A percentile compares a stretch with the other conserved stretches of the same genome.
phyloP scores from a whole-genome alignment of 1,140 invertebrate genomes.

The Polyergus mexicanus region DNA sequence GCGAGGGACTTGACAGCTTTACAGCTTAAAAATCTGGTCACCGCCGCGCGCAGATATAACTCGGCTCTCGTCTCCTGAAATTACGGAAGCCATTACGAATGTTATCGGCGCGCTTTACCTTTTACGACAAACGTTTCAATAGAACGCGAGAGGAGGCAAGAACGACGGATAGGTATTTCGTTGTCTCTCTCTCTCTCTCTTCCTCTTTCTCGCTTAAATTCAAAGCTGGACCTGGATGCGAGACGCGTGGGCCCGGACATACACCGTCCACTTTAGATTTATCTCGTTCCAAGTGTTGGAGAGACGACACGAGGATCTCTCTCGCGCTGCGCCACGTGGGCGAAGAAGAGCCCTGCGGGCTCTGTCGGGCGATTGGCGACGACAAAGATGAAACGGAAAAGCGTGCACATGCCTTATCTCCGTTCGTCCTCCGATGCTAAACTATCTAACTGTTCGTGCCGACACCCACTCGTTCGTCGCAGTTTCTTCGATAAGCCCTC shows the following conservation, averaged over 20 bases:
- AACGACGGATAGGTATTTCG: not conserved
- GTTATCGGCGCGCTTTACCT: slow-evolving; percentile 53
- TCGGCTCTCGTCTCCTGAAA: slow-evolving; percentile 31
- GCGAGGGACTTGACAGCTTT: not conserved
- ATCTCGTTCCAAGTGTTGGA: slow-evolving; percentile 59
- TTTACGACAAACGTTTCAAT: slow-evolving; percentile 58
- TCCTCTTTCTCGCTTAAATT: slow-evolving; percentile 2
- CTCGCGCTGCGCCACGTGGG: slow-evolving; percentile 46
- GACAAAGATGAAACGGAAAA: slow-evolving; percentile 53
- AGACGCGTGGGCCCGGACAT: slow-evolving; percentile 46
- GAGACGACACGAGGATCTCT: slow-evolving; percentile 44
- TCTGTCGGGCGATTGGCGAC: slow-evolving; percentile 8
- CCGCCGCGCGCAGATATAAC: not conserved
- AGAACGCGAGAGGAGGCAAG: not conserved
- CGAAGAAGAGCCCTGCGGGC: slow-evolving; percentile 23
- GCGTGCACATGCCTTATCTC: slow-evolving; percentile 36
- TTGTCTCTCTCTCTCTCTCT: slow-evolving; percentile 6
- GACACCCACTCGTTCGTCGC: slow-evolving; percentile 39
- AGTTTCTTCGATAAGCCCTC: slow-evolving; percentile 37
- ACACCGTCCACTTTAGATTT: slow-evolving; percentile 59
- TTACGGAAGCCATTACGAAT: slow-evolving; percentile 55
- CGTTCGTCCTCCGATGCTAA: slow-evolving; percentile 47
- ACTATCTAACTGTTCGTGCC: slow-evolving; percentile 43
- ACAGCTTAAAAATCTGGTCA: slow-evolving; percentile 29
- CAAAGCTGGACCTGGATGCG: slow-evolving; percentile 3